Percentiles rank a stretch among this genome's conserved stretches.
phyloP scores from a whole-genome alignment of 2,888 invertebrate species.

The Holacanthella duospinosa region DNA sequence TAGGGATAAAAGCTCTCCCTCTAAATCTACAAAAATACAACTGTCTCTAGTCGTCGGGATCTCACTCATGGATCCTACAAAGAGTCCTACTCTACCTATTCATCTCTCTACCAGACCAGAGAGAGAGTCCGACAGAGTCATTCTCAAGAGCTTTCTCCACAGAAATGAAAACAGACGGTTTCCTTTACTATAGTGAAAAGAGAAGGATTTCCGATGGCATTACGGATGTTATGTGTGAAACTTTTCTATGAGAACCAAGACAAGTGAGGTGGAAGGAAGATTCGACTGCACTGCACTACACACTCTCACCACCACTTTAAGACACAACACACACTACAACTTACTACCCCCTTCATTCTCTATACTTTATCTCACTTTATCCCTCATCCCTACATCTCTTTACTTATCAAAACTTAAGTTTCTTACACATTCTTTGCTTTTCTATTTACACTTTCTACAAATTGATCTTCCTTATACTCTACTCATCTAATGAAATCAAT shows the following conservation, averaged over 20 bases:
- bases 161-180: slow-evolving; percentile 11
- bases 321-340: too few species aligned
- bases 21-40: neutral
- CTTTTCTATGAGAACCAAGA: neutral
- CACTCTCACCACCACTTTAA: neutral
- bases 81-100: too few species aligned
- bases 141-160: slow-evolving; percentile 14
- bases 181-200: too few species aligned
- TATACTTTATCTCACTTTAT: neutral
- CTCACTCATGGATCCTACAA: too few species aligned
- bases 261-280: slow-evolving; percentile 6
- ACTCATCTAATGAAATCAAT: too few species aligned
- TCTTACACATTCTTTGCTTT: too few species aligned
- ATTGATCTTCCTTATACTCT: too few species aligned
- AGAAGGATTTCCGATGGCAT: slow-evolving; percentile 8
- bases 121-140: neutral
- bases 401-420: slow-evolving; percentile 9
- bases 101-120: neutral
- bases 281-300: neutral
- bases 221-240: slow-evolving; percentile 10
- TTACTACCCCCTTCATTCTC: neutral
- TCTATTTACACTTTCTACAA: too few species aligned
- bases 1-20: neutral
- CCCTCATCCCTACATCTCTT: slow-evolving; percentile 12
- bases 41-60: neutral